A percentile compares a stretch with the other conserved stretches of the same genome.
These are phyloP conservation scores for Platycnemis pennipes DNA, from an alignment of 2,888 invertebrate genomes.

Conservation along the genomic window DNA sequence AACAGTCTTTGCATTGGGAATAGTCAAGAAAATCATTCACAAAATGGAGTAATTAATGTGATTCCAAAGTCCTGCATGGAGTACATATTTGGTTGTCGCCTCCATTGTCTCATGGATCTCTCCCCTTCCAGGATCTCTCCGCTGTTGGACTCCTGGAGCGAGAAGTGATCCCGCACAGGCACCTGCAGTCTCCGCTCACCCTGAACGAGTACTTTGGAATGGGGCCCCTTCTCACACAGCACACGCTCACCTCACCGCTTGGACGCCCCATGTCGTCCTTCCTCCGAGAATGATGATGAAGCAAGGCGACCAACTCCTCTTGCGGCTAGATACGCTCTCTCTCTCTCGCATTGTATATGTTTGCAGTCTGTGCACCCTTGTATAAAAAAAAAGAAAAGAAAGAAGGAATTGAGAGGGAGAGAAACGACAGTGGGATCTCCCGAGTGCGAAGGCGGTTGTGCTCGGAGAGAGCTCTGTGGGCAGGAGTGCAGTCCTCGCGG, in stretches of 20 bases:
- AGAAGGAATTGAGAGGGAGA: not conserved
- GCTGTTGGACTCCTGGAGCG: conserved; percentile 82
- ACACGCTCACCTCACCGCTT: conserved; percentile 49
- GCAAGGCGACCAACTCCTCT: not conserved
- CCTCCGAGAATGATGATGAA: conserved; percentile 54
- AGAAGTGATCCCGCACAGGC: conserved; percentile 85
- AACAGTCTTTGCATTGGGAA: too few relatives aligned
- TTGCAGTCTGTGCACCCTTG: conserved; percentile 22
- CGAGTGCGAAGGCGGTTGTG: not conserved
- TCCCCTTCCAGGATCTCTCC: conserved; percentile 38
- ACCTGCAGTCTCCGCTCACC: conserved; percentile 84
- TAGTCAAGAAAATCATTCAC: too few relatives aligned
- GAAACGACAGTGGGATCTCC: not conserved
- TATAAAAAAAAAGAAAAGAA: not conserved
- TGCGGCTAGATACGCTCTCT: not conserved
- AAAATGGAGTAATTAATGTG: too few relatives aligned
- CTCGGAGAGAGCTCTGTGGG: not conserved
- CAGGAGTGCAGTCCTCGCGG: not conserved
- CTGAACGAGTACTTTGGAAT: conserved; percentile 76
- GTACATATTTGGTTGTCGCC: not conserved
- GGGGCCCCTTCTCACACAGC: conserved; percentile 34
- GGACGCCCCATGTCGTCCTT: conserved; percentile 49
- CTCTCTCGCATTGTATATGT: conserved; percentile 34
- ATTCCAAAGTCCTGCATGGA: too few relatives aligned
- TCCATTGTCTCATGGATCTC: not conserved